A percentile compares a stretch with the other conserved stretches of the same genome.
phyloP scores from a whole-genome alignment of 2,888 invertebrate genomes.

The Amitus sp. region DNA sequence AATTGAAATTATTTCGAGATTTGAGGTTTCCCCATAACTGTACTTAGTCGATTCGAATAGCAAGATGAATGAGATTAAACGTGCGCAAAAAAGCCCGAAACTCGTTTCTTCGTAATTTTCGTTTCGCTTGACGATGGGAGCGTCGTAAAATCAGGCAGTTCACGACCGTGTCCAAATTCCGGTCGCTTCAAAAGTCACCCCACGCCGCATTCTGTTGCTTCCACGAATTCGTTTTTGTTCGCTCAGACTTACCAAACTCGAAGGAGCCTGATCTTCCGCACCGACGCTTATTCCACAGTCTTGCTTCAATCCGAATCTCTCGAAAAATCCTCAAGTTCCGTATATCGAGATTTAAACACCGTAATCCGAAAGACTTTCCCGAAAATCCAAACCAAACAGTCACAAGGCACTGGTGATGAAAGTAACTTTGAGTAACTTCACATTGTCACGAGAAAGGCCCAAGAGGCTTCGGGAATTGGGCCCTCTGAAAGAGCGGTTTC shows the following conservation, averaged over 20 bases:
- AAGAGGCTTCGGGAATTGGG: neutral
- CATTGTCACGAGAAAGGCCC: neutral
- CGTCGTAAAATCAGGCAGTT: neutral
- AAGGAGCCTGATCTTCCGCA: neutral
- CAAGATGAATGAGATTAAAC: too few species aligned
- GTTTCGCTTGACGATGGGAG: neutral
- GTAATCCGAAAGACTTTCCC: constrained; percentile 3
- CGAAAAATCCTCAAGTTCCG: neutral
- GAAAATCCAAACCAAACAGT: constrained; percentile 3
- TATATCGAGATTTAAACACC: neutral
- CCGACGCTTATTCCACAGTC: neutral
- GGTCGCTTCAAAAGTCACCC: neutral
- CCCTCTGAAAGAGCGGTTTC: neutral
- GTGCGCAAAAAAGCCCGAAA: neutral
- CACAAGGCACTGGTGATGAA: constrained; percentile 1
- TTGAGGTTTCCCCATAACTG: neutral
- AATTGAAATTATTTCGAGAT: constrained; percentile 18
- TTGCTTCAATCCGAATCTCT: neutral
- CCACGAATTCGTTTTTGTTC: too few species aligned
- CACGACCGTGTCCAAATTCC: neutral
- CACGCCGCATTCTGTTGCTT: neutral
- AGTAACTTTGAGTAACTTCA: neutral
- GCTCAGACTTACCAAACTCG: neutral
- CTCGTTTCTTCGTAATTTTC: neutral
- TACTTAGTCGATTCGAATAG: too few species aligned